Evolutionary conservation across 2,797 vertebrate genomes (phyloP).

Genomic region (Periophthalmus magnuspinnatus): DNA sequence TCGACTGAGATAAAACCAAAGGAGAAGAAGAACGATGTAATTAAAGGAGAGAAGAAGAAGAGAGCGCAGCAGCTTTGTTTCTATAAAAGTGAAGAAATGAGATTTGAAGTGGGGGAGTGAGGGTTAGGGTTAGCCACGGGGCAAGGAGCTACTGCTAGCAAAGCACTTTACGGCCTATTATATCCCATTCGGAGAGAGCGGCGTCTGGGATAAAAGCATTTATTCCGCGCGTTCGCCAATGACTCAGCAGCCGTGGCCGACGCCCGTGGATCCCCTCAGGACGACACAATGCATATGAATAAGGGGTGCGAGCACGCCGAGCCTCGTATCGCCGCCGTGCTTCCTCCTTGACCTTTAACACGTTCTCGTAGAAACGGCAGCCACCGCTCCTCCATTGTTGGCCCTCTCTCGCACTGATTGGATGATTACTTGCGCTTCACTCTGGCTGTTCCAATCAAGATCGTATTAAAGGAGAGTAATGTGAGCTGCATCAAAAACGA

Average conservation of each 20-base stretch:
- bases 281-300: constrained; percentile 71
- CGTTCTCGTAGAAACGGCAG: constrained; percentile 21
- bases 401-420: constrained; percentile 15
- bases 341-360: constrained; percentile 31
- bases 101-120: constrained; percentile 57
- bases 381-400: constrained; percentile 22
- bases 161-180: constrained; percentile 74
- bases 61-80: constrained; percentile 46
- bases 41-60: constrained; percentile 50
- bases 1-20: constrained; percentile 19
- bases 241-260: constrained; percentile 66
- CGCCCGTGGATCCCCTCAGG: constrained; percentile 59
- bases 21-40: constrained; percentile 31
- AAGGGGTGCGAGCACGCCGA: constrained; percentile 49
- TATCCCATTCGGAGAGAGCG: constrained; percentile 73
- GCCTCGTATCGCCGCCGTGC: constrained; percentile 27
- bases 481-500: neutral
- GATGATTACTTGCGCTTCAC: constrained; percentile 28
- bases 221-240: constrained; percentile 63
- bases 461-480: neutral
- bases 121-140: constrained; percentile 62
- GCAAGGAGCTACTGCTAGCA: constrained; percentile 65
- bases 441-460: constrained; percentile 18
- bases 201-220: constrained; percentile 75
- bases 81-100: constrained; percentile 61